Evolutionary conservation across 2,113 vertebrate species (phyloP), one percentile per base, ranked within the genome.

Genomic region (Hassar affinis): DNA sequence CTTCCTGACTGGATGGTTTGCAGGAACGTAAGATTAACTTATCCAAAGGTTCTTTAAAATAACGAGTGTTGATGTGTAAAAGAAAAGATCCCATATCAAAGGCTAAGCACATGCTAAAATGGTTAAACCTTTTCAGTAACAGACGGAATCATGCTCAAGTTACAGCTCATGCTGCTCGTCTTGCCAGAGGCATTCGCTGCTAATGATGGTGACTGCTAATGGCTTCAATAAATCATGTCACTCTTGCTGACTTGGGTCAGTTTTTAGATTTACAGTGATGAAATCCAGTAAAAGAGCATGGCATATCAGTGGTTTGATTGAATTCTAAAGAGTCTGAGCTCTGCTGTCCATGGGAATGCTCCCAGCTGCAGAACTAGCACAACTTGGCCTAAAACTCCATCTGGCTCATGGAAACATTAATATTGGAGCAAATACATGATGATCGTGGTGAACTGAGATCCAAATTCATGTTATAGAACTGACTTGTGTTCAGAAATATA

Each of bases 291-390:
- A 78, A 78, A 59, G 25, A 49, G 49, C 45, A 27, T 49, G 45
- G 27, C 76, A 57, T 17, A 56, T 57, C 52, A 42, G 11, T 38
- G 76, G 11, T 59, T 59, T 78, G 54, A 78, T 42, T 78, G 30
- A 57, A 74, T 49, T 49, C 27, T 27, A 18, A 51, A 74, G 25
- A 49, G 69, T 74, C 69, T 51, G 45, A 15, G 17, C n/a, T 71
- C 11, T 47, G 10, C 5, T 1, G 68, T 6, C 38, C 18, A 42
- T 7, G 42, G 12, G 27, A 27, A 57, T 17, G 35, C n/a, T 47
- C n/a, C 30, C 80, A 72, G 80, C 80, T 72, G 79, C 66, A 80
- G 59, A 47, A 17, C 45, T 64, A 64, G 61, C 52, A 72, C n/a
- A 38, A 38, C 49, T 80, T 80, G 51, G 47, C 49, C 66, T 81